phyloP scores from a whole-genome alignment of 2,113 vertebrate species.

The Tachycineta bicolor region DNA sequence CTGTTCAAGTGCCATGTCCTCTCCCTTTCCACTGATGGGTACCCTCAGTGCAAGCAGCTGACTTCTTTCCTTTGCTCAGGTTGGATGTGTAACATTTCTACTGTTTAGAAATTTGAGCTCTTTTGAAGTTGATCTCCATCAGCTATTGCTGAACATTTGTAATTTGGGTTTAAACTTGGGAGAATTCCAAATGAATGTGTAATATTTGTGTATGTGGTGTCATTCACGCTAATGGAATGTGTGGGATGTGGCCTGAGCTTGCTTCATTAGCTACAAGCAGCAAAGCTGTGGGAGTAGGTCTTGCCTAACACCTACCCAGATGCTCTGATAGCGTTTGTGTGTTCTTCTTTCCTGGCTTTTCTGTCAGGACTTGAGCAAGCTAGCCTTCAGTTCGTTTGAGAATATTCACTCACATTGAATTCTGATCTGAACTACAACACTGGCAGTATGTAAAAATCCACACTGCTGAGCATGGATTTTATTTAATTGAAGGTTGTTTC shows the following conservation, averaged over 20 bases:
- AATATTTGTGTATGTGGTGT: not conserved
- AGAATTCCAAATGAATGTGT: not conserved
- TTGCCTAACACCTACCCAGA: not conserved
- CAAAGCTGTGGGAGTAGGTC: not conserved
- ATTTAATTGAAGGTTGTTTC: not conserved
- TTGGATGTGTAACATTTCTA: not conserved
- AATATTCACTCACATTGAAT: not conserved
- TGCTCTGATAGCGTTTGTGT: not conserved
- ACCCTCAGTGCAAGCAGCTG: not conserved
- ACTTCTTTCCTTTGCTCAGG: not conserved
- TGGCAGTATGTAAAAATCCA: not conserved
- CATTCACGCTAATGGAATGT: not conserved
- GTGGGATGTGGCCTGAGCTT: not conserved
- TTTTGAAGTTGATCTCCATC: not conserved
- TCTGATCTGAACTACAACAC: not conserved
- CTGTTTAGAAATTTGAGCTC: not conserved
- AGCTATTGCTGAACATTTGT: not conserved
- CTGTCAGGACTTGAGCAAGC: not conserved
- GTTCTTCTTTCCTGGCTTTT: not conserved
- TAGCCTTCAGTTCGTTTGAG: not conserved
- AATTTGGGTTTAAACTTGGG: not conserved
- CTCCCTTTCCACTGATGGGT: not conserved
- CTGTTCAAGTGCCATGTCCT: not conserved
- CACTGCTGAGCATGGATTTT: not conserved
- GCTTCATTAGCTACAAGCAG: not conserved